Conservation (phyloP, 2,888 invertebrate genomes). For the Morpho deidamia region DNA sequence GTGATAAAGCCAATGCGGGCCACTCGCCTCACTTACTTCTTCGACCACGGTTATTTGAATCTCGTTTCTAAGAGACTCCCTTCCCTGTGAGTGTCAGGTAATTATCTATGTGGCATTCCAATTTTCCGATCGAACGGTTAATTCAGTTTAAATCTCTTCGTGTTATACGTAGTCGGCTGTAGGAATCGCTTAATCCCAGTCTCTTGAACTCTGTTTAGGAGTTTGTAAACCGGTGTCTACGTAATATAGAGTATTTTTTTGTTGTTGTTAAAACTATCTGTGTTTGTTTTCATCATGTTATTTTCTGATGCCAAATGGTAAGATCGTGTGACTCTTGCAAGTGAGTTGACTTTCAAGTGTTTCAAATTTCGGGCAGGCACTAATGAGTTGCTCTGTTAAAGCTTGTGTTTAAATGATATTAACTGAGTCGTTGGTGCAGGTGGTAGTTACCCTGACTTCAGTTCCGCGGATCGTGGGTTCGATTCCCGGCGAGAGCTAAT, state of each 20-base stretch:
- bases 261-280: neutral
- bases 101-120: constrained; percentile 79
- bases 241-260: constrained; percentile 19
- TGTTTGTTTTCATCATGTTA: too few relatives aligned
- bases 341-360: too few relatives aligned
- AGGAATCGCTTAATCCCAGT: constrained; percentile 69
- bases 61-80: constrained; percentile 70
- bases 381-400: too few relatives aligned
- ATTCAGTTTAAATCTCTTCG: constrained; percentile 78
- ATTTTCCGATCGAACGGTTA: constrained; percentile 78
- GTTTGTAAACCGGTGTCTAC: constrained; percentile 18
- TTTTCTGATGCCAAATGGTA: too few relatives aligned
- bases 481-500: too few relatives aligned
- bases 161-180: constrained; percentile 66
- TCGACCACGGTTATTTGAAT: constrained; percentile 73
- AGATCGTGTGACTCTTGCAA: too few relatives aligned
- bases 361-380: too few relatives aligned
- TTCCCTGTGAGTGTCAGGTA: constrained; percentile 79
- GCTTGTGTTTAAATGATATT: too few relatives aligned
- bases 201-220: constrained; percentile 54
- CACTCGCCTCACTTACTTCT: constrained; percentile 56
- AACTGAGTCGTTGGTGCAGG: too few relatives aligned
- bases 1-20: constrained; percentile 45
- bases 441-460: too few relatives aligned
- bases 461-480: too few relatives aligned